Base-by-base conservation (phyloP, 2,797 vertebrate genomes). In the Rhyacichthys aspro region DNA sequence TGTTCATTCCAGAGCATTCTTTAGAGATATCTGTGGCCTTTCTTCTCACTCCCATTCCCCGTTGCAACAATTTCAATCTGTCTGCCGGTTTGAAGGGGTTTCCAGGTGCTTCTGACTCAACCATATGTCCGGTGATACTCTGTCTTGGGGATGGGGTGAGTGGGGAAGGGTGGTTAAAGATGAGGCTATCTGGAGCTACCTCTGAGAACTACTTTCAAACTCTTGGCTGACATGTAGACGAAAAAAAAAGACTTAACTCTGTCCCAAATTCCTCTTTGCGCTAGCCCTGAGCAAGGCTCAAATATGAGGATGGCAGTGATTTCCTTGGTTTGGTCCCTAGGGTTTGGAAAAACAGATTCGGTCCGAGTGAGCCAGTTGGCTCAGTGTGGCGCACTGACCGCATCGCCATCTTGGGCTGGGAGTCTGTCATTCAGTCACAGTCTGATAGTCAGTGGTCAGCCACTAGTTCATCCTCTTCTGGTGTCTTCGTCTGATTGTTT, bases 341-440 rank as follows among this genome's bases (percentile, higher is more conserved):
- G 87, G 80, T 59, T 76, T 11, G 19, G 66, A 76, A 71, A 79
- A 76, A 57, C 69, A 71, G 80, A 83, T 88, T 80, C 70, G 59
- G 77, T 86, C 79, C 74, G 61, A 54, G 55, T 2, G 36, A 80
- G 83, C 85, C 83, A 79, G 77, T 86, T 87, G 85, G 85, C 85
- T 76, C 39, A 76, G 83, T 63, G 63, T 79, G 79, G 78, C 60
- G 79, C 80, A 75, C 80, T 77, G 83, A 88, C 88, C 76, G 74
- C 79, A 68, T 75, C 76, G 78, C 78, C 80, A 77, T 82, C 82
- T 67, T 57, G 66, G 14, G 64, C 78, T 75, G 62, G 33, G 65
- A 65, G 59, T 53, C 77, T 78, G 85, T 84, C 86, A 88, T 76
- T 90, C 86, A 83, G 85, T 90, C 81, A 89, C 84, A 81, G 84